Conservation (phyloP, 2,888 invertebrate species). For the Phania funesta region DNA sequence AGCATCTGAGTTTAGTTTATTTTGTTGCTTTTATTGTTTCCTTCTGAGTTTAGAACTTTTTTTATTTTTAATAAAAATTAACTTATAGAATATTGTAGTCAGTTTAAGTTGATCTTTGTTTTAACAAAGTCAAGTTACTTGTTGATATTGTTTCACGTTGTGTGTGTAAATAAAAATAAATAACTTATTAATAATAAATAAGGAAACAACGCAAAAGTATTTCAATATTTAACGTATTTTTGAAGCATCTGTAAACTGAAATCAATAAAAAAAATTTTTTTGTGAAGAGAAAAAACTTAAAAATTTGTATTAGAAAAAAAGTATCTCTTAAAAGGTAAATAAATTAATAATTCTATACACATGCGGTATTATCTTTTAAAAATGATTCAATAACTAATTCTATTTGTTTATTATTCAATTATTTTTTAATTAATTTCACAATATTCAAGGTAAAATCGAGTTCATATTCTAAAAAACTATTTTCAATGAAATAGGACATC, state of each 20-base stretch:
- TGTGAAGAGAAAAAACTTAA: neutral
- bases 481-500: too few relatives aligned
- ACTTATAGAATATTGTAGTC: constrained; percentile 44
- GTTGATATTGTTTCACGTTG: constrained; percentile 8
- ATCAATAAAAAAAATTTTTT: neutral
- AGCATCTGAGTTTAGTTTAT: constrained; percentile 38
- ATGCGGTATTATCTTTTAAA: neutral
- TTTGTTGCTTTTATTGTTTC: constrained; percentile 3
- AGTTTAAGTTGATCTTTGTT: constrained; percentile 63
- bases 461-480: too few relatives aligned
- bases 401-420: neutral
- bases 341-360: neutral
- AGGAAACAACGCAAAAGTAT: neutral
- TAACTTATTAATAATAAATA: neutral
- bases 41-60: constrained; percentile 56
- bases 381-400: neutral
- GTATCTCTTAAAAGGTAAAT: constrained; percentile 16
- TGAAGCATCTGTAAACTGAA: neutral
- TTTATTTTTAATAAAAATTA: constrained; percentile 43
- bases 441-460: too few relatives aligned
- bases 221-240: too few relatives aligned
- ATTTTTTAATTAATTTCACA: too few relatives aligned
- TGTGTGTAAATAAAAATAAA: constrained; percentile 5
- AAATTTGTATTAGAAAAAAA: neutral
- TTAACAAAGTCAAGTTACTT: constrained; percentile 50